Evolutionary conservation across 1,140 invertebrate species (phyloP).

Genomic region (Caenorhabditis tropicalis): DNA sequence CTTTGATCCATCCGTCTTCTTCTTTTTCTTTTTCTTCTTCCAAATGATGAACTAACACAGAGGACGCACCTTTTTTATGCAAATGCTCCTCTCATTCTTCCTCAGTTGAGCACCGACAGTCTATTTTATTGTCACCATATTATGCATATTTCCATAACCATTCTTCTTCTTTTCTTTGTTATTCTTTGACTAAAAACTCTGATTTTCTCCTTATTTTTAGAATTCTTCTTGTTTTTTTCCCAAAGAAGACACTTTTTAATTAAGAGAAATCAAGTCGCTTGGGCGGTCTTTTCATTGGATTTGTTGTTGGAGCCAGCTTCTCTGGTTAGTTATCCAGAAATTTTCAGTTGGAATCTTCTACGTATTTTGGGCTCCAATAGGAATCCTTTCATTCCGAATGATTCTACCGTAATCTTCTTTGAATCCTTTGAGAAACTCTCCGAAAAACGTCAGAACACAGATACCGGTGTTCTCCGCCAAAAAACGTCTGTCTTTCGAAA

Average conservation of each 20-base stretch:
- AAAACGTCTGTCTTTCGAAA: constrained; percentile 12
- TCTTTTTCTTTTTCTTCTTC: background rate
- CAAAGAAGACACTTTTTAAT: too few species aligned
- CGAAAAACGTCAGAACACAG: background rate
- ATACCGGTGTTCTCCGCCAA: background rate
- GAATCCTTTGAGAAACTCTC: too few species aligned
- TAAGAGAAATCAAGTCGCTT: too few species aligned
- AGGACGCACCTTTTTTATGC: constrained; percentile 34
- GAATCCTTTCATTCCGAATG: background rate
- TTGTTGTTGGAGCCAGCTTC: too few species aligned
- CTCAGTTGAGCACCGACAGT: background rate
- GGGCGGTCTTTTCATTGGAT: too few species aligned
- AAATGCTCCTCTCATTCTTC: constrained; percentile 20
- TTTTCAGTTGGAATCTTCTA: too few species aligned
- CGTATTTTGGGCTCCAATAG: too few species aligned
- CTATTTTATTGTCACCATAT: constrained; percentile 4
- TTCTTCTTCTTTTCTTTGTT: background rate
- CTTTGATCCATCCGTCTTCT: background rate
- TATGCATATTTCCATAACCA: constrained; percentile 14
- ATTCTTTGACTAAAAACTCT: background rate
- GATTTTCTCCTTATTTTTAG: background rate
- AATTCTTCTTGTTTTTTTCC: background rate
- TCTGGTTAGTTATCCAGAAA: too few species aligned
- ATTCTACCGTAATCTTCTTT: too few species aligned
- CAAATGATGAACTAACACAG: background rate